Percentiles rank a stretch among this genome's conserved stretches.
phyloP scores from a whole-genome alignment of 2,797 vertebrate genomes.

The Enteromius viviparus region DNA sequence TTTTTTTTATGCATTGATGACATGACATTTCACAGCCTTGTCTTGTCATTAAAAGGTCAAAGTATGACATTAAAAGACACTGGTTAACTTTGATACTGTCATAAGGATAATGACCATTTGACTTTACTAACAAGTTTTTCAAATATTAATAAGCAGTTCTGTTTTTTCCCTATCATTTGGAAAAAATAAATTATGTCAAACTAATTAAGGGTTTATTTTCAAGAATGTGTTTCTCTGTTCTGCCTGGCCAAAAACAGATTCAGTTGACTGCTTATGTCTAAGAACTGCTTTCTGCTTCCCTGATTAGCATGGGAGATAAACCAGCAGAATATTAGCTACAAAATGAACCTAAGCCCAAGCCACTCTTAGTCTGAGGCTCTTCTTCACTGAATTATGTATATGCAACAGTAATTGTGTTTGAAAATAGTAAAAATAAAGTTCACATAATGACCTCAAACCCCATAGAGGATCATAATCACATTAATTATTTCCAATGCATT shows the following conservation, averaged over 20 bases:
- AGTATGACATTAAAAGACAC: not conserved
- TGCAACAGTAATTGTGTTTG: not conserved
- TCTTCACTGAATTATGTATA: not conserved
- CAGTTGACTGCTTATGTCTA: constrained; percentile 40
- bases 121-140: not conserved
- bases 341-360: not conserved
- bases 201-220: not conserved
- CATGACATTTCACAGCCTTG: not conserved
- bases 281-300: constrained; percentile 26
- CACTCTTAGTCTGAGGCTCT: not conserved
- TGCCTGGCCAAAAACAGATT: constrained; percentile 17
- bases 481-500: constrained; percentile 31
- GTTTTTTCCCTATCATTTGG: not conserved
- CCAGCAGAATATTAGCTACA: not conserved
- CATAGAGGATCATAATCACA: not conserved
- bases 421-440: constrained; percentile 2
- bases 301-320: not conserved
- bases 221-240: not conserved
- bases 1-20: not conserved
- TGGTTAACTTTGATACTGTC: not conserved
- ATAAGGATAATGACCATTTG: not conserved
- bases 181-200: not conserved
- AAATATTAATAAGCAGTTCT: not conserved
- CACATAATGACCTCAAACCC: constrained; percentile 6
- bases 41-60: not conserved